Base-by-base conservation (phyloP, 2,888 invertebrate species). In the Pandemis cinnamomeana region DNA sequence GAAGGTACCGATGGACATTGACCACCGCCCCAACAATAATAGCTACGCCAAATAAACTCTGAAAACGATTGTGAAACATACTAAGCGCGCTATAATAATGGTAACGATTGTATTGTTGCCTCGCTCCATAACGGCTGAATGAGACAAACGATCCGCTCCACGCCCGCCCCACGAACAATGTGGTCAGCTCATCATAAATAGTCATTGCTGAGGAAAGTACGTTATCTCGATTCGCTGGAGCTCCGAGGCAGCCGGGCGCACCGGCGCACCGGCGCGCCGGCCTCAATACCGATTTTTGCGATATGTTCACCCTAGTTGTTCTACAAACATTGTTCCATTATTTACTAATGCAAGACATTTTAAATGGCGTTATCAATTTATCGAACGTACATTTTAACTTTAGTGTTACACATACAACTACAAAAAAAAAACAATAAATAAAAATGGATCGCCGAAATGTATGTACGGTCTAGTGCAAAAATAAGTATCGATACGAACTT, bases 221-320 rank as follows among this genome's bases (percentile, higher is more conserved):
- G 55, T 44, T 46, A 41, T 61, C 61, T 61, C 55, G 55, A 55
- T 55, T 55, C 36, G 61, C 61, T 61, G 41, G 11, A 61, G 64
- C 64, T 63, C 53, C 11, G 58, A 62, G 42, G 62, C 62, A 42
- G 62, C n/a, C 62, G 42, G 62, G 41, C 62, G 62, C 62, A 62
- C 58, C 58, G 62, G 41, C 62, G 62, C 62, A 62, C 58, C 58
- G 66, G 42, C 51, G 15, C 71, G 20, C 51, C 51, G 46, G 69
- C 58, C 58, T 73, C 72, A 69, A 69, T 73, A 55, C 68, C 41
- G 69, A 73, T 69, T 73, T 73, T 64, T 51, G 69, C 69, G 69
- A 73, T 73, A 68, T 64, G 68, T 73, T 63, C 72, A 63, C 69
- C 64, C 72, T 48, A 73, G 63, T 69, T 73, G 20, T 27, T 58